Conservation (phyloP, 2,888 invertebrate genomes). For the Palloptera scutellata region DNA sequence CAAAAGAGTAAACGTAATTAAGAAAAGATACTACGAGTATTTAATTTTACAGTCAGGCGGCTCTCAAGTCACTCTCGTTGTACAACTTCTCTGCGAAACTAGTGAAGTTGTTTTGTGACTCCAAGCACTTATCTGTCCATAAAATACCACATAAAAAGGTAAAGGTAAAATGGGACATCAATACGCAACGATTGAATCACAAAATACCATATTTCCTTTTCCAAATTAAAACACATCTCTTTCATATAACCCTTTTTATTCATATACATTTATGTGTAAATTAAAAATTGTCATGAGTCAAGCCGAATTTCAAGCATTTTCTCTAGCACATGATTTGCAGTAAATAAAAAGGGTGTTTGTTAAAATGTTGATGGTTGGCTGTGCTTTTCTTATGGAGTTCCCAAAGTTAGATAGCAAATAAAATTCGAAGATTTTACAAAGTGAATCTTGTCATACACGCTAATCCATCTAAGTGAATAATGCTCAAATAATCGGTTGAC, state of each 20-base stretch:
- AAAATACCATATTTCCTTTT: constrained; percentile 6
- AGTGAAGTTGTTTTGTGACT: too few species aligned
- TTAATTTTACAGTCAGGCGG: too few species aligned
- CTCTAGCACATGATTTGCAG: neutral
- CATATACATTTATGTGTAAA: constrained; percentile 28
- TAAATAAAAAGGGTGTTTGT: constrained; percentile 27
- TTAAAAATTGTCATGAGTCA: constrained; percentile 19
- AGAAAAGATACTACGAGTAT: too few species aligned
- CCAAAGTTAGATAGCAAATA: constrained; percentile 38
- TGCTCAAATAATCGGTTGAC: constrained; percentile 9
- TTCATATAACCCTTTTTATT: constrained; percentile 40
- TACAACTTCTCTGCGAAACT: too few species aligned
- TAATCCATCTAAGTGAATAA: constrained; percentile 33
- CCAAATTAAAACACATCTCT: constrained; percentile 12
- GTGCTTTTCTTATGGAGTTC: constrained; percentile 5
- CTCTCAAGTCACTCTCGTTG: too few species aligned
- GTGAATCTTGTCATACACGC: constrained; percentile 52
- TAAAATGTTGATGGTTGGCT: constrained; percentile 17
- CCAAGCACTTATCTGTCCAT: too few species aligned
- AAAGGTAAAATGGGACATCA: too few species aligned
- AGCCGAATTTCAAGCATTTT: constrained; percentile 10
- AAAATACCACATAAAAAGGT: too few species aligned
- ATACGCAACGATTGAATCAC: too few species aligned
- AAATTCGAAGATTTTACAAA: constrained; percentile 37
- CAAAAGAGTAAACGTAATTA: too few species aligned